phyloP scores from a whole-genome alignment of 1,140 invertebrate species.

The Liolophura sinensis region DNA sequence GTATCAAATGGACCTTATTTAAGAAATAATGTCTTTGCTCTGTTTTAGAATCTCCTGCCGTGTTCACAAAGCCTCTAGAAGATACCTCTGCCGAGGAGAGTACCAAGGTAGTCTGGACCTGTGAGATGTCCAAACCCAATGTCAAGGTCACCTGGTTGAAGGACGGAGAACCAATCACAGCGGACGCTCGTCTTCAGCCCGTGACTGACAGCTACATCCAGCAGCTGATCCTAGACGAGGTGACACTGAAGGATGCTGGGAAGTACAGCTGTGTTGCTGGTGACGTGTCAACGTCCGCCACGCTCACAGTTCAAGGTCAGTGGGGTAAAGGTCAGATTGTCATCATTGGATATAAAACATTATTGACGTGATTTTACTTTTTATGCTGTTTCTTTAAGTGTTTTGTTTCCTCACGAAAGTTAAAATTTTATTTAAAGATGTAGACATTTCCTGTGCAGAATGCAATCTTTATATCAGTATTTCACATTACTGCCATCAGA shows the following conservation, averaged over 20 bases:
- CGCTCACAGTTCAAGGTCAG: constrained; percentile 49
- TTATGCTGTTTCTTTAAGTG: no score
- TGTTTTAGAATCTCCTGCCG: constrained; percentile 70
- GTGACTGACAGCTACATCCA: constrained; percentile 32
- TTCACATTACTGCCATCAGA: no score
- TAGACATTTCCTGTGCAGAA: no score
- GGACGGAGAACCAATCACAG: constrained; percentile 24
- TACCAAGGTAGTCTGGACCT: constrained; percentile 87
- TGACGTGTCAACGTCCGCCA: constrained; percentile 42
- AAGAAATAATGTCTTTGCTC: no score
- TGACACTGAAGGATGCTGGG: constrained; percentile 34
- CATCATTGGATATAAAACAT: no score
- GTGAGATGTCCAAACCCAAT: constrained; percentile 59
- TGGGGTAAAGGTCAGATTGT: background rate
- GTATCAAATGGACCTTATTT: no score
- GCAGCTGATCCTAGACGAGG: constrained; percentile 31
- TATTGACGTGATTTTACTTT: no score
- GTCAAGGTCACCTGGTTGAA: constrained; percentile 37
- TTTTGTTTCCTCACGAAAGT: no score
- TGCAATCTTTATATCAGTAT: no score
- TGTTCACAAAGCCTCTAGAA: constrained; percentile 93
- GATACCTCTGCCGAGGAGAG: constrained; percentile 91
- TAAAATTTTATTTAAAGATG: no score
- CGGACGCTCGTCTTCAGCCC: constrained; percentile 24
- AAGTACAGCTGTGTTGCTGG: constrained; percentile 30